Conservation (phyloP, 2,113 vertebrate genomes). For the Apeltes quadracus region DNA sequence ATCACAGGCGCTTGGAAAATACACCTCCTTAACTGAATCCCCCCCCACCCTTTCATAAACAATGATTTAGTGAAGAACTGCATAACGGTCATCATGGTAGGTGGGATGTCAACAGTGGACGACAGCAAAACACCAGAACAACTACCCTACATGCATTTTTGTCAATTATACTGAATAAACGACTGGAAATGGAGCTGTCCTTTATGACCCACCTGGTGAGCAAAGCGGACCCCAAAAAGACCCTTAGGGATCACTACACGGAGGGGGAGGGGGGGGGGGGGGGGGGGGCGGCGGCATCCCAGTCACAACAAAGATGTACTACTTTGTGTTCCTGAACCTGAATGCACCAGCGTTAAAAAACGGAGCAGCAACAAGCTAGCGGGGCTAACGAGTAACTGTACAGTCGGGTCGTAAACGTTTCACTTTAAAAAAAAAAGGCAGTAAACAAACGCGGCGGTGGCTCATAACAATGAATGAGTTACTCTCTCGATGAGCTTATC, state of each 20-base stretch:
- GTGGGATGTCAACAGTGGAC: conserved; percentile 44
- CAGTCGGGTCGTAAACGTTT: conserved; percentile 14
- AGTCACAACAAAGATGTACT: conserved; percentile 46
- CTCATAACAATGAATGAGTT: conserved; percentile 69
- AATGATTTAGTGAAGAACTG: conserved; percentile 19
- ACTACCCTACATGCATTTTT: conserved; percentile 28
- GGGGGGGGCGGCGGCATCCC: conserved; percentile 24
- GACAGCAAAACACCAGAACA: conserved; percentile 28
- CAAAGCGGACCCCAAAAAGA: conserved; percentile 8
- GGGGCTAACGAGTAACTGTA: conserved; percentile 19
- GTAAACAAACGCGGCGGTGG: conserved; percentile 61
- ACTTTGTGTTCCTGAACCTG: conserved; percentile 12
- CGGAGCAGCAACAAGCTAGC: conserved; percentile 39
- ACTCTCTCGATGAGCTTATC: conserved; percentile 62
- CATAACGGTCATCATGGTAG: conserved; percentile 35
- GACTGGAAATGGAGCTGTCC: conserved; percentile 1
- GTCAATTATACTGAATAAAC: conserved; percentile 30
- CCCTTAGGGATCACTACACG: neutral
- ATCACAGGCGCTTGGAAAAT: conserved; percentile 9
- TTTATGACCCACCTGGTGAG: conserved; percentile 24
- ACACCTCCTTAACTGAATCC: neutral
- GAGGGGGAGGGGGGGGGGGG: no score
- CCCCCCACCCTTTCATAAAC: conserved; percentile 10
- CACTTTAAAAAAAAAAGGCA: conserved; percentile 26
- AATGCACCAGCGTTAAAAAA: conserved; percentile 6